Evolutionary conservation across 1,140 invertebrate genomes (phyloP), one percentile per base, ranked within the genome.

Genomic region (Lucilia cuprina): DNA sequence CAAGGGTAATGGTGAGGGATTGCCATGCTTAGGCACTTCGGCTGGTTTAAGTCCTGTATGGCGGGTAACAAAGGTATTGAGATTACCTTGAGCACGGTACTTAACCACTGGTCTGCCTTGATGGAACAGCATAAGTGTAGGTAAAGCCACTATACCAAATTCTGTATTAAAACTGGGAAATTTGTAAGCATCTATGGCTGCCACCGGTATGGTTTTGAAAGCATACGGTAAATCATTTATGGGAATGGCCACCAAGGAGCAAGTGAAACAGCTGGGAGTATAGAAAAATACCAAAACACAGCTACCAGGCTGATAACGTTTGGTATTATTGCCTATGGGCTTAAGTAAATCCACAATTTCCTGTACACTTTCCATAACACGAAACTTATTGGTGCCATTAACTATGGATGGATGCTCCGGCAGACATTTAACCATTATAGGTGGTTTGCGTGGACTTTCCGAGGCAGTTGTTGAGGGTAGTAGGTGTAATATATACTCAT

Each of bases 101-200:
- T 97, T 96, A 0, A 95, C 95, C 41, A 97, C 94, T 34, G 96
- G 94, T 89, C 96, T 94, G 0, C 97, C 97, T 92, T 98, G 98
- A 89, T 99, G 97, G 87, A 99, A 97, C 83, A 99, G 93, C 91
- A 99, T 94, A 13, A 99, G 90, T 50, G 97, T 98, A 60, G 98
- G 98, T 34, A 99, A 95, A 21, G 96, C 97, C n/a, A 98, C 95
- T 85, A 98, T 96, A 21, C 98, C 97, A 93, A 97, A 98, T 88
- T 97, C 96, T 0, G 97, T 96, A 92, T 98, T 98, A 49, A 98
- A 96, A 75, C 95, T 94, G 86, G 95, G 95, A 89, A 97, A 95
- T 88, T 95, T 94, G 85, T 96, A 94, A 0, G 97, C 96, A 93
- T 99, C 97, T 19, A 99, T 94, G 13, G 97, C 98, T 41, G 97